These are phyloP conservation scores for Diceros bicornis DNA, from an alignment of 2,797 vertebrate species.

Conservation along the genomic window DNA sequence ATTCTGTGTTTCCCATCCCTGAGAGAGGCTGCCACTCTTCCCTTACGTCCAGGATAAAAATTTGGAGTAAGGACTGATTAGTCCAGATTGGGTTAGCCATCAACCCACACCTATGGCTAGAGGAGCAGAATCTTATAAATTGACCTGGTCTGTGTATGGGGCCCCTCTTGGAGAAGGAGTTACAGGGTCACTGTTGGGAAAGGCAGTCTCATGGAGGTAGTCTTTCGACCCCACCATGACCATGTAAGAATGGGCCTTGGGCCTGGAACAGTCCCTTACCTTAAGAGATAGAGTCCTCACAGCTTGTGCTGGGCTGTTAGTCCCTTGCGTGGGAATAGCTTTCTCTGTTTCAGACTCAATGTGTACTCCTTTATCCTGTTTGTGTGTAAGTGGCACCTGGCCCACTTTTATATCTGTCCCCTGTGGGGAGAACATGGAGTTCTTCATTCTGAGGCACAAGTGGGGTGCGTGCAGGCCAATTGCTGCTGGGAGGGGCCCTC, in stretches of 20 bases:
- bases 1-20: not conserved
- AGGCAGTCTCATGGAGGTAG: not conserved
- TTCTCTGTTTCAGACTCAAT: not conserved
- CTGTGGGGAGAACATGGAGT: not conserved
- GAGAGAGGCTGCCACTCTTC: not conserved
- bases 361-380: not conserved
- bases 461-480: not conserved
- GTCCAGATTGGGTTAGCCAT: not conserved
- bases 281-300: not conserved
- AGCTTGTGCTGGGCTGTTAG: not conserved
- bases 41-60: not conserved
- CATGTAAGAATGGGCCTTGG: not conserved
- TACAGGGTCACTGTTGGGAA: not conserved
- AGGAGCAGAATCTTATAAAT: not conserved
- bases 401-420: not conserved
- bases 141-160: not conserved
- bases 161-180: not conserved
- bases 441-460: not conserved
- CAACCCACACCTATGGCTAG: not conserved
- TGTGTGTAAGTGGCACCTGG: not conserved
- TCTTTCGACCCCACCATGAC: not conserved
- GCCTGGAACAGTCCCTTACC: not conserved
- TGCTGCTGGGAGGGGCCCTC: not conserved
- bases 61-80: not conserved
- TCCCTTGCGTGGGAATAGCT: not conserved